Conservation (phyloP, 1,140 invertebrate genomes). For the Solen grandis region DNA sequence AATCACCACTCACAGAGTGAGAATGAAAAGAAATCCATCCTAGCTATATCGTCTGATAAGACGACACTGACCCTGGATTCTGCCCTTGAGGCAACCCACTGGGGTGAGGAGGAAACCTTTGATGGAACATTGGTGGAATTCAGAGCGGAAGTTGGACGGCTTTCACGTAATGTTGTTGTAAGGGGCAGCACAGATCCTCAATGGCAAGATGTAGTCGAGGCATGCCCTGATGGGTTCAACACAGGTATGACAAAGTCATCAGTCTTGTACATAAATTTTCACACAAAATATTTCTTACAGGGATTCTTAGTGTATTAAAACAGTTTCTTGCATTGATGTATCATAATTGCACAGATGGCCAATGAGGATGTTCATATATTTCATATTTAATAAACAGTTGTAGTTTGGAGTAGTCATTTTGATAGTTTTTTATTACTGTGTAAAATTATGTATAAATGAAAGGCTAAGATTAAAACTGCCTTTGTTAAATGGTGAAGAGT, state of each 20-base stretch:
- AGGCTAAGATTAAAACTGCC: too few relatives aligned
- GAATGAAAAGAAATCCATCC: constrained; percentile 66
- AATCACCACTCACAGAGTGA: constrained; percentile 58
- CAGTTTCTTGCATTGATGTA: too few relatives aligned
- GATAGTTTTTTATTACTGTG: too few relatives aligned
- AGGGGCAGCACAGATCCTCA: constrained; percentile 58
- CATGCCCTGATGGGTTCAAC: constrained; percentile 70
- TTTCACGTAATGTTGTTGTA: constrained; percentile 69
- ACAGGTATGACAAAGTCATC: constrained; percentile 68
- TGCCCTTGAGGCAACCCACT: constrained; percentile 54
- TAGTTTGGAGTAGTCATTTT: too few relatives aligned
- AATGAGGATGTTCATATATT: too few relatives aligned
- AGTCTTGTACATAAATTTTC: too few relatives aligned
- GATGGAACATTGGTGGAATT: constrained; percentile 60
- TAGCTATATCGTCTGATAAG: constrained; percentile 59
- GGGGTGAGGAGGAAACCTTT: constrained; percentile 46
- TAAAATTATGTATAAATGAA: too few relatives aligned
- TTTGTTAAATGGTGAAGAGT: too few relatives aligned
- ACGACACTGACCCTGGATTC: constrained; percentile 59
- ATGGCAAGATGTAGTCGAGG: constrained; percentile 61
- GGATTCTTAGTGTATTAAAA: too few relatives aligned
- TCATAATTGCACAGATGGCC: too few relatives aligned
- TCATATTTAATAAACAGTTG: too few relatives aligned
- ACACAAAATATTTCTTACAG: too few relatives aligned
- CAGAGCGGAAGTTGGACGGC: constrained; percentile 67